Base-by-base conservation (phyloP, 2,113 vertebrate species). In the Acanthochromis polyacanthus region DNA sequence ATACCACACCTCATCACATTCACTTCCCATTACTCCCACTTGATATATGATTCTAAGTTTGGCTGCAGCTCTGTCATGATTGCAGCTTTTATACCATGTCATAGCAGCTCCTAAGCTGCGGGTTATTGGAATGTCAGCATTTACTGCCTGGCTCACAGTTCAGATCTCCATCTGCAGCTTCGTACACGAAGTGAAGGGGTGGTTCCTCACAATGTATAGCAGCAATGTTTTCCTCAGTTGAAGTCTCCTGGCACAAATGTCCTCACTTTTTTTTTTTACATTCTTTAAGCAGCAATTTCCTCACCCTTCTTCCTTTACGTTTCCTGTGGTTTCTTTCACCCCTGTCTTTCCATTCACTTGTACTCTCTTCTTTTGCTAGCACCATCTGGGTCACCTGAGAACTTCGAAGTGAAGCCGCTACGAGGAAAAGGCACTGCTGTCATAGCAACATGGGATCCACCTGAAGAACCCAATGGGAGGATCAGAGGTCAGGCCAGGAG, bases 361-460 rank as follows among this genome's bases (percentile, higher is more conserved):
- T 60, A 12, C n/a, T 88, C 48, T 70, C 86, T 67, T 90, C 75
- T 57, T 64, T 79, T 69, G 6, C 48, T 58, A 99, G 98, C 96
- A 88, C 98, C 98, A 58, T 91, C 96, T 60, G 95, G 94, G 3
- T 96, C 97, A 66, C 98, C 98, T 43, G 97, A 98, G 90, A 98
- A 98, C 93, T 95, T 99, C 72, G 95, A 96, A 8, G 97, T 99
- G 76, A 96, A 96, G 92, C 96, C 96, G 1, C 86, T 98, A 11
- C 93, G 95, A 76, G 97, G 96, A 63, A 96, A 98, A 88, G 94
- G 95, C 38, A 97, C 96, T 0, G 96, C 96, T 52, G 97, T 98
- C 68, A 95, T 93, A 20, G 97, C 95, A 46, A 96, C 96, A 40
- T 99, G 98, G 98, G 97, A 99, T 52, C 94, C 95, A 11, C 96